Conservation (phyloP, 1,140 invertebrate species). For the Listronotus oregonensis region DNA sequence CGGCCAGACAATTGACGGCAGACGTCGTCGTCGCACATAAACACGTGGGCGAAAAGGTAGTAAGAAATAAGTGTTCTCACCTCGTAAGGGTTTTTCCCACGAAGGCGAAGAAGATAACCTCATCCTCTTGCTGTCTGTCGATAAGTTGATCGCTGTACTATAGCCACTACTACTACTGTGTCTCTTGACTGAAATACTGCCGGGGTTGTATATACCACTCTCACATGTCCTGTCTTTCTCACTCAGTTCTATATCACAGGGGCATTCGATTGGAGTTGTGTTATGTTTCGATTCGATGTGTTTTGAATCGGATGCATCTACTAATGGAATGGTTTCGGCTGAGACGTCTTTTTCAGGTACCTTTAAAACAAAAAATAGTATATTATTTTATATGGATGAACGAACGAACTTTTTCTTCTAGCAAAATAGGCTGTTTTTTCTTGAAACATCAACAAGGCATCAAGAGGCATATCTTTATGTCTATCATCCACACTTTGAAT, state of each 20-base stretch:
- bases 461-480: no score
- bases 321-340: constrained; percentile 31
- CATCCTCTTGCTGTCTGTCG: constrained; percentile 28
- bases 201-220: constrained; percentile 16
- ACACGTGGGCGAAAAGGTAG: no score
- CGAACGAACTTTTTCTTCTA: neutral
- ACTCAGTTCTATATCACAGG: constrained; percentile 10
- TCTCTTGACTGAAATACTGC: constrained; percentile 21
- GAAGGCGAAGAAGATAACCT: constrained; percentile 21
- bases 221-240: constrained; percentile 20
- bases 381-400: constrained; percentile 2
- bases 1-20: no score
- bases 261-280: neutral
- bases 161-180: constrained; percentile 19
- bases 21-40: no score
- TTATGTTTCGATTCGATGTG: constrained; percentile 5
- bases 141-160: constrained; percentile 35
- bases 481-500: no score
- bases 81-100: constrained; percentile 33
- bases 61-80: constrained; percentile 3
- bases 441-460: no score
- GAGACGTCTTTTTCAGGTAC: constrained; percentile 33
- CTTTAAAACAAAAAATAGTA: constrained; percentile 19
- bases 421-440: no score
- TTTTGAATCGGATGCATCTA: constrained; percentile 10